These are phyloP conservation scores for Synaphobranchus kaupii DNA, from an alignment of 2,797 vertebrate species.

Conservation along the genomic window DNA sequence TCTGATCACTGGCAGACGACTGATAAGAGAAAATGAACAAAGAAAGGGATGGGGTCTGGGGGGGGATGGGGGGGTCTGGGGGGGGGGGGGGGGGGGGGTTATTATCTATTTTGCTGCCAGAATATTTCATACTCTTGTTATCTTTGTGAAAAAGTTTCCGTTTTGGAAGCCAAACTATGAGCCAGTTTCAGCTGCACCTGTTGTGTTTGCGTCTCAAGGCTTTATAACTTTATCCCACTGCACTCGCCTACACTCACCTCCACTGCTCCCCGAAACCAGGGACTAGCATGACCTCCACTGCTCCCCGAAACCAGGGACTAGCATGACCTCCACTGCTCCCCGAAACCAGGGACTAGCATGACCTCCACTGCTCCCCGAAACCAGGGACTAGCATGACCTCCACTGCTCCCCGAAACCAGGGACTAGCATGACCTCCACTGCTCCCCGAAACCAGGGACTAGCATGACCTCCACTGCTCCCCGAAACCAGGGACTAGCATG, in stretches of 20 bases:
- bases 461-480: too few species aligned
- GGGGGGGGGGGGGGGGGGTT: too few species aligned
- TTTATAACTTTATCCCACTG: neutral
- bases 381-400: too few species aligned
- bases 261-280: too few species aligned
- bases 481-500: too few species aligned
- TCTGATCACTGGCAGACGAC: neutral
- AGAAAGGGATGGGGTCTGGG: neutral
- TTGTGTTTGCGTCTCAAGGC: neutral
- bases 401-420: too few species aligned
- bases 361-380: too few species aligned
- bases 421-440: neutral
- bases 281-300: too few species aligned
- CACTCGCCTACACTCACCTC: neutral
- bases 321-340: too few species aligned
- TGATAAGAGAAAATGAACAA: neutral
- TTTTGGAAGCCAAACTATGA: neutral
- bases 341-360: too few species aligned
- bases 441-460: too few species aligned
- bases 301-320: too few species aligned
- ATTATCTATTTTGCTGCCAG: neutral
- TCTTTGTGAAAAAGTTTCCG: constrained; percentile 11
- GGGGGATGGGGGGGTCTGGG: neutral
- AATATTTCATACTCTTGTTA: constrained; percentile 14
- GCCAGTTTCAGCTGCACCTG: neutral